A percentile compares a stretch with the other conserved stretches of the same genome.
These are phyloP conservation scores for Erpobdella octoculata DNA, from an alignment of 2,888 invertebrate genomes.

Conservation along the genomic window DNA sequence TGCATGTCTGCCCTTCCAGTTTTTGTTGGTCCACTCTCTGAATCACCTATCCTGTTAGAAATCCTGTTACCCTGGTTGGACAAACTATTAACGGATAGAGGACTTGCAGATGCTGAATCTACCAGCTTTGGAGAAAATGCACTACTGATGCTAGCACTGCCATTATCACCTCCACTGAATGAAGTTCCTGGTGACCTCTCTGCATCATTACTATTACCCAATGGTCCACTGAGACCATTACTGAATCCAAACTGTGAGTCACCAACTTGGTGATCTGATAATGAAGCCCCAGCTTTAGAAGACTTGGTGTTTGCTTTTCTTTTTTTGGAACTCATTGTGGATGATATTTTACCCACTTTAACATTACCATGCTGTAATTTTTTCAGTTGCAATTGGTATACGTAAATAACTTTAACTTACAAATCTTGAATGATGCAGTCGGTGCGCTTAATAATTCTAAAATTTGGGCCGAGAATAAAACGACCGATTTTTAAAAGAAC, in stretches of 20 bases:
- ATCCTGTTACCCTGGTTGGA: neutral
- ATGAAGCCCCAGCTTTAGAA: neutral
- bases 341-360: too few species aligned
- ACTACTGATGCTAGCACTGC: constrained; percentile 3
- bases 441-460: too few species aligned
- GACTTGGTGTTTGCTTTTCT: constrained; percentile 8
- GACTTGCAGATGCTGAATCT: neutral
- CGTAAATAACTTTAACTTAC: too few species aligned
- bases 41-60: neutral
- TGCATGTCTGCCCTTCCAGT: neutral
- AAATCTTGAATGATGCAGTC: too few species aligned
- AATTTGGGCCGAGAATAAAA: too few species aligned
- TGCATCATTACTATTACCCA: neutral
- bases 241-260: neutral
- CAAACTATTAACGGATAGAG: neutral
- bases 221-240: neutral
- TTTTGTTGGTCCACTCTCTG: neutral
- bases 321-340: constrained; percentile 16
- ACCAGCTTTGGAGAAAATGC: neutral
- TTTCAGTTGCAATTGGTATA: too few species aligned
- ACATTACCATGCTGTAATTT: too few species aligned
- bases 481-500: too few species aligned
- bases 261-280: neutral
- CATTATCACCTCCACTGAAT: constrained; percentile 3
- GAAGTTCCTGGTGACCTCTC: neutral